Conservation (phyloP, 2,113 vertebrate species). For the Motacilla tschutschensis region DNA sequence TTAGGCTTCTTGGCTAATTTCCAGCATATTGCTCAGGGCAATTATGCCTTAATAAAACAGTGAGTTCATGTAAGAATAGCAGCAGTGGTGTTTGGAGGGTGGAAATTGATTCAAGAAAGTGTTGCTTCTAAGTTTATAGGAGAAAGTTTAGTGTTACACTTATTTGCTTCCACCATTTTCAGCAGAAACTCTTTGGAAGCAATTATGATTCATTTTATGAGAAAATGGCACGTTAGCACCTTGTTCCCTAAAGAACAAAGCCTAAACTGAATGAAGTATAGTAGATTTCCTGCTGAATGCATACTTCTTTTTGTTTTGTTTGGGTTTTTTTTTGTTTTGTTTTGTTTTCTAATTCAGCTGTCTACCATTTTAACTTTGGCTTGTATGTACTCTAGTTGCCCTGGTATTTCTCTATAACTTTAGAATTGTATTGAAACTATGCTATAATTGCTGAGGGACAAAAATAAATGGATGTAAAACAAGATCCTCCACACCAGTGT, state of each 20-base stretch:
- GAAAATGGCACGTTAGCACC: conserved; percentile 73
- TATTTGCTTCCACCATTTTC: conserved; percentile 71
- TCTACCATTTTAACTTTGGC: conserved; percentile 66
- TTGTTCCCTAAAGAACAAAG: conserved; percentile 75
- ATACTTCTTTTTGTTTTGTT: conserved; percentile 12
- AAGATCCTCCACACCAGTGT: conserved; percentile 69
- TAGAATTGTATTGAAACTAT: conserved; percentile 72
- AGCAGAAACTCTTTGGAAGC: conserved; percentile 68
- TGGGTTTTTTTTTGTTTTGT: not conserved
- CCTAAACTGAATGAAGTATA: conserved; percentile 64
- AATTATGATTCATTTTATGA: conserved; percentile 68
- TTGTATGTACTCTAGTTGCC: conserved; percentile 72
- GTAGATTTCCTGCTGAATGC: conserved; percentile 63
- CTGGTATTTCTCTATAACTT: conserved; percentile 73
- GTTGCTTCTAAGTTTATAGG: conserved; percentile 74
- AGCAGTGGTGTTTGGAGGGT: conserved; percentile 65
- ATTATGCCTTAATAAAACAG: conserved; percentile 70
- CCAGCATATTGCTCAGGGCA: conserved; percentile 67
- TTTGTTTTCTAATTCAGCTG: conserved; percentile 51
- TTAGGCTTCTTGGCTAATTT: conserved; percentile 67
- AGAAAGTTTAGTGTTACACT: conserved; percentile 69
- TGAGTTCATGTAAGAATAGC: conserved; percentile 57
- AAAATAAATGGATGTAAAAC: conserved; percentile 75
- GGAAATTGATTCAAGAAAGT: conserved; percentile 64
- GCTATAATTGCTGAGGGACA: conserved; percentile 71